These are phyloP conservation scores for Pheosia tremula DNA, from an alignment of 2,888 invertebrate genomes.

Conservation along the genomic window DNA sequence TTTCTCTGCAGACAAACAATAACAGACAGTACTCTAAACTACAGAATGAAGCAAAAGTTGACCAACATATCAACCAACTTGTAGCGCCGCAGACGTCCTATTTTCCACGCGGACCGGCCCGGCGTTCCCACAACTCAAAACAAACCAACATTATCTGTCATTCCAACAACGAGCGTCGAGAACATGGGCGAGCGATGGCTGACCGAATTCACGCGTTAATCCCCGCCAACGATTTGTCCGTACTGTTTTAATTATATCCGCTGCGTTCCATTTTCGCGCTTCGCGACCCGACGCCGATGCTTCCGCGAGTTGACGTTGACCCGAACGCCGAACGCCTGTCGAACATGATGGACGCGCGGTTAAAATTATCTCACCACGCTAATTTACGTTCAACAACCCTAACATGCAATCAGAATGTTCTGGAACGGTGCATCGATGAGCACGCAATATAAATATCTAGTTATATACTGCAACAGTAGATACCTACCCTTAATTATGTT, in stretches of 20 bases:
- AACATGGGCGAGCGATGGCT: conserved; percentile 46
- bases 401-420: conserved; percentile 15
- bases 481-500: too few species aligned
- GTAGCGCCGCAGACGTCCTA: neutral
- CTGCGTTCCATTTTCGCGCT: conserved; percentile 78
- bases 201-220: conserved; percentile 72
- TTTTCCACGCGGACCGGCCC: neutral
- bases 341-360: conserved; percentile 50
- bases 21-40: too few species aligned
- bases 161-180: conserved; percentile 29
- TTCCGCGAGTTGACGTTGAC: conserved; percentile 68
- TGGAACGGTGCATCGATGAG: conserved; percentile 1
- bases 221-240: conserved; percentile 72
- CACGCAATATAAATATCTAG: neutral
- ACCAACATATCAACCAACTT: neutral
- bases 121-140: neutral
- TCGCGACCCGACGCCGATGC: conserved; percentile 63
- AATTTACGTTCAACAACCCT: conserved; percentile 59
- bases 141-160: conserved; percentile 24
- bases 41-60: too few species aligned
- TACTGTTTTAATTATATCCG: conserved; percentile 81
- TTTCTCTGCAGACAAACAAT: too few species aligned
- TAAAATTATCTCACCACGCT: conserved; percentile 52
- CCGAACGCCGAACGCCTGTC: conserved; percentile 62
- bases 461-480: too few species aligned